These are phyloP conservation scores for Drosophila truncata DNA, from an alignment of 1,140 invertebrate species.

Conservation along the genomic window DNA sequence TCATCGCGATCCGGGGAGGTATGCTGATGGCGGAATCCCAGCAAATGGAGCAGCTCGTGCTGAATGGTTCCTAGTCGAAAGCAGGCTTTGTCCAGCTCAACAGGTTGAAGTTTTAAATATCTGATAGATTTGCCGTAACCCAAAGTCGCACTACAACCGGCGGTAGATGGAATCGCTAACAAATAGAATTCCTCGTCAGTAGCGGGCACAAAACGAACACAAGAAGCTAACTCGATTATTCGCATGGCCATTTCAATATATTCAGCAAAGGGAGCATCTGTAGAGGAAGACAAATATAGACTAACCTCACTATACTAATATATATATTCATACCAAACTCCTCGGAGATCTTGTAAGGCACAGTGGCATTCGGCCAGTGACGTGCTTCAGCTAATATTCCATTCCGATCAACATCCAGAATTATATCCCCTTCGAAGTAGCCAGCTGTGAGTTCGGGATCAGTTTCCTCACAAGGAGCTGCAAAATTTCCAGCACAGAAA, in stretches of 20 bases:
- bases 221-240: slow-evolving; percentile 77
- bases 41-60: slow-evolving; percentile 89
- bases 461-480: slow-evolving; percentile 23
- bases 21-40: slow-evolving; percentile 91
- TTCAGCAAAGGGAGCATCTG: slow-evolving; percentile 16
- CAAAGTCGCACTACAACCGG: slow-evolving; percentile 86
- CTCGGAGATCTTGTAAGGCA: slow-evolving; percentile 74
- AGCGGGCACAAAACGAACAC: slow-evolving; percentile 65
- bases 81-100: slow-evolving; percentile 56
- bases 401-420: slow-evolving; percentile 43
- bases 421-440: slow-evolving; percentile 65
- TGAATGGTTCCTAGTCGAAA: slow-evolving; percentile 86
- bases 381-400: slow-evolving; percentile 13
- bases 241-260: slow-evolving; percentile 66
- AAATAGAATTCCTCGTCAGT: slow-evolving; percentile 41
- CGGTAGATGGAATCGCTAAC: slow-evolving; percentile 9
- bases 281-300: not conserved
- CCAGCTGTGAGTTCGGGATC: slow-evolving; percentile 58
- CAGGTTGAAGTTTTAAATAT: slow-evolving; percentile 55
- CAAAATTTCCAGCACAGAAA: not conserved
- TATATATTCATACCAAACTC: slow-evolving; percentile 55
- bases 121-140: no score
- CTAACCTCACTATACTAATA: not conserved
- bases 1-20: slow-evolving; percentile 89
- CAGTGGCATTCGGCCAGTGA: slow-evolving; percentile 77